Base-by-base conservation (phyloP, 2,888 invertebrate species). In the Ceraclea dissimilis region DNA sequence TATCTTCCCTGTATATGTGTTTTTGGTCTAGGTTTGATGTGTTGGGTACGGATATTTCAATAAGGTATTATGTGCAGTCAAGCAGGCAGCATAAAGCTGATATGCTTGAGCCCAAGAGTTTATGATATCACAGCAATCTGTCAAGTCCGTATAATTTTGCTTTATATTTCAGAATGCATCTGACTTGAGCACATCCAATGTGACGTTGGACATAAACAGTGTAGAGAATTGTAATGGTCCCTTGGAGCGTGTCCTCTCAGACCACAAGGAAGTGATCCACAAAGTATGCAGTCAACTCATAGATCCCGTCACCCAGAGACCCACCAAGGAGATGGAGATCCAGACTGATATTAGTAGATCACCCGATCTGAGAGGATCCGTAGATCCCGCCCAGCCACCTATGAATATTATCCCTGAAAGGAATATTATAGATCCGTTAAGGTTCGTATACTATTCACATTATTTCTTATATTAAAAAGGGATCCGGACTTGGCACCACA, bases 221-320 rank as follows among this genome's bases (percentile, higher is more conserved):
- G 49, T 49, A 13, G 22, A 4, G 2, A 16, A 10, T n/a, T 16
- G 21, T 5, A 17, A 26, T 5, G 90, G 89, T 1, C 64, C 75
- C 2, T 73, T 90, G 59, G 78, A 79, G 39, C 75, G 77, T 51
- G 69, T 87, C 68, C 75, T 90, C 51, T 88, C 89, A 2, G 76
- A 72, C n/a, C 75, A 84, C 64, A 78, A 79, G 56, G 77, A 79
- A 20, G 69, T 88, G 2, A 76, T 85, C 61, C 79, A 81, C 57
- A 78, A 76, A 52, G 72, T 87, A 48, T 81, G 80, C 65, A 79
- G 78, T 52, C 83, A 88, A 62, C 71, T 90, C 1, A 74, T 89
- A 51, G 82, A 84, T n/a, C 80, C 83, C 48, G 76, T 86, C 34
- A 73, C 75, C 1, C 70, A 70, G 11, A 71, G 69, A 16, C 64